Conservation (phyloP, 2,797 vertebrate genomes). For the Rachycentron canadum region DNA sequence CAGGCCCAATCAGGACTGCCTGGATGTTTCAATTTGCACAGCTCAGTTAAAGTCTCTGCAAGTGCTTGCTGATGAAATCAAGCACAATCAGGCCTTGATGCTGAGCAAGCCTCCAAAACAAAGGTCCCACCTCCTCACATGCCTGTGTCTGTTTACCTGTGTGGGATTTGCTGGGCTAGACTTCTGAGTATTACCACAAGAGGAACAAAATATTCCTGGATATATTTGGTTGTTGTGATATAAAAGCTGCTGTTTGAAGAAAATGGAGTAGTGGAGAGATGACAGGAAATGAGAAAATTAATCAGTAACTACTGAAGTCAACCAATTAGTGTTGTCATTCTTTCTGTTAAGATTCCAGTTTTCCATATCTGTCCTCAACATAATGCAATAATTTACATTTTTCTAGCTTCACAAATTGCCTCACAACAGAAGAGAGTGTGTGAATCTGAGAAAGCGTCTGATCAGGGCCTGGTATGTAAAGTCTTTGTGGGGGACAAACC, state of each 20-base stretch:
- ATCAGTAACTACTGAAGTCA: too few species aligned
- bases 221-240: not conserved
- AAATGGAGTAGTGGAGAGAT: not conserved
- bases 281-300: not conserved
- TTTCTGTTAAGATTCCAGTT: too few species aligned
- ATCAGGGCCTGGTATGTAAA: too few species aligned
- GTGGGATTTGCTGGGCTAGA: not conserved
- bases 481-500: too few species aligned
- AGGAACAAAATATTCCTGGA: not conserved
- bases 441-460: too few species aligned
- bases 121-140: not conserved
- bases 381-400: too few species aligned
- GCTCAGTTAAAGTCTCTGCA: slow-evolving; percentile 43
- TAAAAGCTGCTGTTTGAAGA: not conserved
- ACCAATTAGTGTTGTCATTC: too few species aligned
- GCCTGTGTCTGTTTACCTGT: not conserved
- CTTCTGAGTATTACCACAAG: not conserved
- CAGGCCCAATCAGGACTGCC: slow-evolving; percentile 56
- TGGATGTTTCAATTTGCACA: slow-evolving; percentile 62
- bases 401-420: too few species aligned
- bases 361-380: too few species aligned
- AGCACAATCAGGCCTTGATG: slow-evolving; percentile 27
- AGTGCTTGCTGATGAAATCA: slow-evolving; percentile 68
- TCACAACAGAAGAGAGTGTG: too few species aligned
- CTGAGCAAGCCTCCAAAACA: slow-evolving; percentile 17